Percentiles rank a stretch among this genome's conserved stretches.
phyloP scores from a whole-genome alignment of 1,140 invertebrate species.

The Drosophila santomea region DNA sequence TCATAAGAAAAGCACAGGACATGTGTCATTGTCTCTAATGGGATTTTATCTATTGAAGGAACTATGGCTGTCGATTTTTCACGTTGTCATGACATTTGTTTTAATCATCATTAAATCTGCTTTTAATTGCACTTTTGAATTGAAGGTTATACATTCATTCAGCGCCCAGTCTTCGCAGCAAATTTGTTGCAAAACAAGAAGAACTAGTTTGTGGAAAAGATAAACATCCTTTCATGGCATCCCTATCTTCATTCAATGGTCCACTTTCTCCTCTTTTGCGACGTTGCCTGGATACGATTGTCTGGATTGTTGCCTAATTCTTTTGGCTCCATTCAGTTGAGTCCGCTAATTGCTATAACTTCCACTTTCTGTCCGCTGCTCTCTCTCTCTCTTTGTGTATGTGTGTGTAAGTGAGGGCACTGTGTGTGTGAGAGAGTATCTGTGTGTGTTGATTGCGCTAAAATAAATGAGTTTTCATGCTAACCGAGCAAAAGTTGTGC shows the following conservation, averaged over 20 bases:
- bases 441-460: slow-evolving; percentile 28
- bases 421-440: slow-evolving; percentile 5
- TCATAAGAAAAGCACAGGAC: too few species aligned
- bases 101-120: too few species aligned
- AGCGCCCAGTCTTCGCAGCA: not conserved
- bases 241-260: slow-evolving; percentile 3
- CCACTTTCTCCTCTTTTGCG: slow-evolving; percentile 15
- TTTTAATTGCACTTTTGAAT: not conserved
- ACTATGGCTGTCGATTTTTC: too few species aligned
- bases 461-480: slow-evolving; percentile 66
- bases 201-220: slow-evolving; percentile 3
- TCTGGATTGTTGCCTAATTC: slow-evolving; percentile 40
- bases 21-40: too few species aligned
- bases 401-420: not conserved
- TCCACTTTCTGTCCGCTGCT: slow-evolving; percentile 25
- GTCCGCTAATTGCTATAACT: slow-evolving; percentile 60
- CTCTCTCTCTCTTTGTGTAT: slow-evolving; percentile 3
- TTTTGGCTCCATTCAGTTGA: slow-evolving; percentile 38
- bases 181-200: not conserved
- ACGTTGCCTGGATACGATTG: slow-evolving; percentile 28
- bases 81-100: too few species aligned
- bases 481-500: slow-evolving; percentile 47
- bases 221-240: slow-evolving; percentile 27
- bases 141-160: not conserved
- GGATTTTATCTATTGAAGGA: too few species aligned